Conservation (phyloP, 2,113 vertebrate genomes). For the Peromyscus leucopus region DNA sequence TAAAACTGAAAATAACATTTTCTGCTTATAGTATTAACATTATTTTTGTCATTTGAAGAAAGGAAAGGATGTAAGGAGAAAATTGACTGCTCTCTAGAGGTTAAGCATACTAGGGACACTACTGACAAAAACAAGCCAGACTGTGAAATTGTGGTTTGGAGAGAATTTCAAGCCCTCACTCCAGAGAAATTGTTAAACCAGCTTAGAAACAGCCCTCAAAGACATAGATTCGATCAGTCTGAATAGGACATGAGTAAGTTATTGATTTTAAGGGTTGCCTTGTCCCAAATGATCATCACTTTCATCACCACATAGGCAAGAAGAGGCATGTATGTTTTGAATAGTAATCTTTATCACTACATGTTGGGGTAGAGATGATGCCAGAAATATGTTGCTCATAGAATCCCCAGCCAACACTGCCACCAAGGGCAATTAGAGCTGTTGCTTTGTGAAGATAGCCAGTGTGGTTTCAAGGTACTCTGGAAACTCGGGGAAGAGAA, state of each 20-base stretch:
- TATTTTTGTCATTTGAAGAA: neutral
- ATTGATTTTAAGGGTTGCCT: conserved; percentile 16
- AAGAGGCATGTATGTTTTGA: neutral
- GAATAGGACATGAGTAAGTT: neutral
- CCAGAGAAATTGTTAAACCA: neutral
- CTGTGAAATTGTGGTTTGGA: neutral
- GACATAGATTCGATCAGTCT: neutral
- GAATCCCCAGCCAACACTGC: neutral
- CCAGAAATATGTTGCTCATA: neutral
- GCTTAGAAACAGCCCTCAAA: neutral
- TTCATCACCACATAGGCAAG: neutral
- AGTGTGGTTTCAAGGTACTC: neutral
- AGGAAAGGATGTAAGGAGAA: neutral
- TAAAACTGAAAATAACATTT: neutral
- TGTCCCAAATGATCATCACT: neutral
- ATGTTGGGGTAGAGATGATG: neutral
- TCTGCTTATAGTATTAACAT: conserved; percentile 5
- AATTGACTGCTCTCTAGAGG: neutral
- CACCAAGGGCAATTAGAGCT: neutral
- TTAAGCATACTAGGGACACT: neutral
- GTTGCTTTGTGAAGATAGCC: neutral
- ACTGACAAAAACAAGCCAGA: neutral
- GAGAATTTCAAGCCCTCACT: neutral
- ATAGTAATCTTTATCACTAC: neutral
- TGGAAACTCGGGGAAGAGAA: neutral